Percentiles rank a stretch among this genome's conserved stretches.
Conservation (phyloP, 2,888 invertebrate genomes). For the Strigamia transsilvanica region DNA sequence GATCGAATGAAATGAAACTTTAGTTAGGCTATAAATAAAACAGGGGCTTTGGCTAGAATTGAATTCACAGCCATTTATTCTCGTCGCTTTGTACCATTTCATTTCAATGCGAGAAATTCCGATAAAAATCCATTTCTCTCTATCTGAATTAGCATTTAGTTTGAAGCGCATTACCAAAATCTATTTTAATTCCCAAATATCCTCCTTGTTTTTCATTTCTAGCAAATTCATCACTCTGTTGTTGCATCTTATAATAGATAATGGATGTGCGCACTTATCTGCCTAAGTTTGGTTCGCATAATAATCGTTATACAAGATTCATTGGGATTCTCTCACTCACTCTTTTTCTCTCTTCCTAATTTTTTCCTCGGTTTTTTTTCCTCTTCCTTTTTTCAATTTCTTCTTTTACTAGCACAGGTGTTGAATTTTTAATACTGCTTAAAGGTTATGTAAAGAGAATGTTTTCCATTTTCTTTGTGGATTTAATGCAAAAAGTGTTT, state of each 20-base stretch:
- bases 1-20: no score
- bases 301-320: neutral
- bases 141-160: neutral
- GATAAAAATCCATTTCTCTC: neutral
- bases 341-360: neutral
- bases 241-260: neutral
- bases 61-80: conserved; percentile 6
- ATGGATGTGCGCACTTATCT: neutral
- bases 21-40: no score
- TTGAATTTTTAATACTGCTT: conserved; percentile 48
- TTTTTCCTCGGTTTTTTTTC: neutral
- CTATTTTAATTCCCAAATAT: neutral
- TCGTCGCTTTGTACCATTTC: neutral
- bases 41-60: neutral
- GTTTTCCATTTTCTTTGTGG: neutral
- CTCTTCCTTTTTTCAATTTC: conserved; percentile 31
- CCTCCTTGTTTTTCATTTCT: neutral
- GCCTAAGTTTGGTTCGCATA: neutral
- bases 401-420: conserved; percentile 18
- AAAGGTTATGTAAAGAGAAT: conserved; percentile 25
- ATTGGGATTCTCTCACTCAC: neutral
- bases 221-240: neutral
- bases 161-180: neutral
- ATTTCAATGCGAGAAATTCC: neutral
- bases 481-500: conserved; percentile 36